These are phyloP conservation scores for Calephelis nemesis DNA, from an alignment of 1,140 invertebrate species.

Conservation along the genomic window DNA sequence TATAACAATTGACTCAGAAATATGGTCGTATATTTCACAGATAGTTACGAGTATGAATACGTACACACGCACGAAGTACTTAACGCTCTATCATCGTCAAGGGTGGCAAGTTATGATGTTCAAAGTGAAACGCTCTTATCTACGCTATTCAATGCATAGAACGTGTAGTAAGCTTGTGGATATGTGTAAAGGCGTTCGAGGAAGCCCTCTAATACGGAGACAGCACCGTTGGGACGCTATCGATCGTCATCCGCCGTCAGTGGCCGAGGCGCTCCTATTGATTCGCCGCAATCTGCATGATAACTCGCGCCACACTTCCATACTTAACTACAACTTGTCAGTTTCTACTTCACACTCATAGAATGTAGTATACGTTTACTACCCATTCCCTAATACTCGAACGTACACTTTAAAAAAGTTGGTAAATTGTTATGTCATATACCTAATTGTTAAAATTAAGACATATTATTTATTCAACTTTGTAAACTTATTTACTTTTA, in stretches of 20 bases:
- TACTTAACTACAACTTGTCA: constrained; percentile 48
- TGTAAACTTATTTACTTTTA: too few relatives aligned
- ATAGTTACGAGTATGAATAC: too few relatives aligned
- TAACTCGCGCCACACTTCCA: constrained; percentile 68
- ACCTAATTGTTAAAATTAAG: too few relatives aligned
- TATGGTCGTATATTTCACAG: too few relatives aligned
- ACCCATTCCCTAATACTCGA: too few relatives aligned
- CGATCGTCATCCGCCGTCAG: constrained; percentile 77
- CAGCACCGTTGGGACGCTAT: constrained; percentile 73
- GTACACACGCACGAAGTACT: constrained; percentile 9
- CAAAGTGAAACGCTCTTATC: constrained; percentile 11
- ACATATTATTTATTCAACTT: too few relatives aligned
- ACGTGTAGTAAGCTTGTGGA: constrained; percentile 53
- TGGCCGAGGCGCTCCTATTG: constrained; percentile 73
- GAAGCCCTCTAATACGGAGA: constrained; percentile 76
- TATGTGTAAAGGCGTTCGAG: constrained; percentile 72
- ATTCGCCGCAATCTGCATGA: constrained; percentile 77
- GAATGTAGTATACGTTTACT: too few relatives aligned
- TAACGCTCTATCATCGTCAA: constrained; percentile 17
- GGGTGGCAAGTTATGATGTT: constrained; percentile 16
- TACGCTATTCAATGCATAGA: constrained; percentile 26
- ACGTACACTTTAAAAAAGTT: too few relatives aligned
- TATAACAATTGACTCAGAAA: too few relatives aligned
- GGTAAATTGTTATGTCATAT: too few relatives aligned
- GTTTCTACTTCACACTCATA: constrained; percentile 42